Base-by-base conservation (phyloP, 2,888 invertebrate genomes). In the Lithophane ornitopus region DNA sequence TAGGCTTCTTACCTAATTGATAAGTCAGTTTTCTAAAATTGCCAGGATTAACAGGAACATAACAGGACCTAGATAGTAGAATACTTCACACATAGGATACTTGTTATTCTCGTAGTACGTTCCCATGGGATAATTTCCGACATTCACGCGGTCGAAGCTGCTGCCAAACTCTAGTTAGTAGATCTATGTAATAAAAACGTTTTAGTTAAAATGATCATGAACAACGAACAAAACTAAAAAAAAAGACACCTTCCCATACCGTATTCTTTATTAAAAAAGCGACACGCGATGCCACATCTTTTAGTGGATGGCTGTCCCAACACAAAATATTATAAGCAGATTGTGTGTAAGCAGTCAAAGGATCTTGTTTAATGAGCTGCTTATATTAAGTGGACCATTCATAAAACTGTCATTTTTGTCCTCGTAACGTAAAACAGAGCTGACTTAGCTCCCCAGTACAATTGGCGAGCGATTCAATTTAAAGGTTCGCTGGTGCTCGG, bases 381-480 rank as follows among this genome's bases (percentile, higher is more conserved):
- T 75, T 16, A 65, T 68, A 73, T 74, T 74, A 52, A 49, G 65
- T 62, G 65, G 62, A 34, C 41, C 41, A 14, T 72, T 70, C 16
- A 73, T 61, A 76, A 68, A 81, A 58, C 58, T 39, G 52, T 22
- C 22, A 74, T 74, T 78, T 82, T 76, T 72, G 62, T 66, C 62
- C 19, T 46, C 56, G 59, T 26, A 52, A 26, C 54, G n/a, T 49
- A 59, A 62, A 56, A 76, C 54, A 62, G 74, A 3, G 81, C 88
- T 78, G 78, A 82, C 65, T 74, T 46, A 14, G 74, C 70, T 6
- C n/a, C 8, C 39, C 44, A 14, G 54, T 39, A 52, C 81, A 72
- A 78, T 79, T 76, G 74, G 68, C 73, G 81, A 68, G 71, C 81
- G 52, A 82, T 85, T 87, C 84, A 87, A 87, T 87, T 87, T 85